Conservation (phyloP, 2,888 invertebrate genomes). For the Spilosoma lubricipeda region DNA sequence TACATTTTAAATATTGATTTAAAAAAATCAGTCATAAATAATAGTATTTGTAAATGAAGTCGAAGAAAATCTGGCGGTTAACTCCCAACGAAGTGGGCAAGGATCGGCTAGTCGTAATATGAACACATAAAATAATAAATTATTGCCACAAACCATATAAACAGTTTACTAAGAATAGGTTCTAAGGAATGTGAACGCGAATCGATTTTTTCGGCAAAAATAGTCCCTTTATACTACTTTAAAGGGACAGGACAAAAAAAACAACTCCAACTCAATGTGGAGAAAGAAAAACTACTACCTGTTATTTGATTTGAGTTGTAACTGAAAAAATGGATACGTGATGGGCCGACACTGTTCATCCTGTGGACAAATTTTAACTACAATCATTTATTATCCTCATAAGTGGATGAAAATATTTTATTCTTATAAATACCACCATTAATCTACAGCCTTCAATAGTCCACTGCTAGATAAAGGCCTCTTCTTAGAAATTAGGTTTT, state of each 20-base stretch:
- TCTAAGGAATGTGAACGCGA: neutral
- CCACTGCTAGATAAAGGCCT: no score
- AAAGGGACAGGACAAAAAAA: neutral
- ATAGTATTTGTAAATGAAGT: no score
- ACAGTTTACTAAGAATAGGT: neutral
- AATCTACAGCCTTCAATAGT: no score
- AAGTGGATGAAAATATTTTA: neutral
- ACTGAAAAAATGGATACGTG: neutral
- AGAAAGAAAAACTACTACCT: neutral
- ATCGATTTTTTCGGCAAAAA: neutral
- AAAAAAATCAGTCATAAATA: no score
- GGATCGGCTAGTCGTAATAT: neutral
- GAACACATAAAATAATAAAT: neutral
- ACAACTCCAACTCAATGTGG: neutral
- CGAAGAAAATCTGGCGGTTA: no score
- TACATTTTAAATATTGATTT: no score
- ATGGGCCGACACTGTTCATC: neutral
- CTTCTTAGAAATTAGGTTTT: no score
- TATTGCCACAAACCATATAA: neutral
- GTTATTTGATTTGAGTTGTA: neutral
- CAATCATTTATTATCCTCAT: neutral
- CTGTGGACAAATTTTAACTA: neutral
- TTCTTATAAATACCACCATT: neutral
- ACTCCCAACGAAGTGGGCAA: no score
- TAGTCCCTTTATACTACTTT: neutral